These are phyloP conservation scores for Magallana gigas DNA, from an alignment of 1,140 invertebrate genomes.

Conservation along the genomic window DNA sequence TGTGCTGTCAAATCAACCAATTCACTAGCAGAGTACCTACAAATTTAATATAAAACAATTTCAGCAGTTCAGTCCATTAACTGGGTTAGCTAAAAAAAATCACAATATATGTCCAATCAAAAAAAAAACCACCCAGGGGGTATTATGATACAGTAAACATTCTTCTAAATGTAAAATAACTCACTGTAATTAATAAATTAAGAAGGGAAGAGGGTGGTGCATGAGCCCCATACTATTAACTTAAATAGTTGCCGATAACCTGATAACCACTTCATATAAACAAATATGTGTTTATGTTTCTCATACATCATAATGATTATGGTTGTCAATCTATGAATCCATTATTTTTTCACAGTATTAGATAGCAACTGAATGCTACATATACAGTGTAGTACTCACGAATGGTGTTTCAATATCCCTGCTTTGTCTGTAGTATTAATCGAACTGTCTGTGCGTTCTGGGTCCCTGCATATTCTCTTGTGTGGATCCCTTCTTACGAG, in stretches of 20 bases:
- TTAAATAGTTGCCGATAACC: too few relatives aligned
- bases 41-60: conserved; percentile 1
- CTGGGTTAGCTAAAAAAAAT: not conserved
- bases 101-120: not conserved
- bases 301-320: not conserved
- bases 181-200: not conserved
- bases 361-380: not conserved
- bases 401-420: not conserved
- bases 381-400: not conserved
- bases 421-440: too few relatives aligned
- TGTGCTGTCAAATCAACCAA: not conserved
- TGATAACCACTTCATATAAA: too few relatives aligned
- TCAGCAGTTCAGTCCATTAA: not conserved
- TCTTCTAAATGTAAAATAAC: not conserved
- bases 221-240: too few relatives aligned
- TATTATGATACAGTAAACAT: too few relatives aligned
- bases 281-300: too few relatives aligned
- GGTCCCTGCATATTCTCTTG: too few relatives aligned
- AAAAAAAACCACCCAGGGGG: too few relatives aligned
- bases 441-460: too few relatives aligned
- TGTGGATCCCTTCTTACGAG: too few relatives aligned
- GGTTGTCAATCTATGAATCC: not conserved
- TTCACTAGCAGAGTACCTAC: not conserved
- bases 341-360: not conserved
- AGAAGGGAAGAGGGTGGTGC: not conserved